These are phyloP conservation scores for Xylota sylvarum DNA, from an alignment of 2,888 invertebrate genomes.

Conservation along the genomic window DNA sequence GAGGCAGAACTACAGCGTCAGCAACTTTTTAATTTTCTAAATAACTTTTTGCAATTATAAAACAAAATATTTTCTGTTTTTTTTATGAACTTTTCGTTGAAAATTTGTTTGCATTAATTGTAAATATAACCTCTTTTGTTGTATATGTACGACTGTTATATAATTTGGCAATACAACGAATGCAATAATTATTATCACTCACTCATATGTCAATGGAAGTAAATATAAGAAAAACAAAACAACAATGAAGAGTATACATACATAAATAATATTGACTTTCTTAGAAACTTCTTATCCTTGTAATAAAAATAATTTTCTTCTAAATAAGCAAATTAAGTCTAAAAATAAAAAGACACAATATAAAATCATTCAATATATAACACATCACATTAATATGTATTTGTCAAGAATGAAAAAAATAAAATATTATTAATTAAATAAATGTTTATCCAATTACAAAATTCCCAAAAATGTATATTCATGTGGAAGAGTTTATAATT, in stretches of 20 bases:
- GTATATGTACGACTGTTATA: constrained; percentile 22
- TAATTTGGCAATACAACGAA: constrained; percentile 76
- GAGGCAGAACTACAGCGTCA: neutral
- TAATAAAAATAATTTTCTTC: neutral
- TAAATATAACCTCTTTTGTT: constrained; percentile 31
- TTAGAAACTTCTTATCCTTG: constrained; percentile 18
- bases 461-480: constrained; percentile 12
- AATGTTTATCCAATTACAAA: constrained; percentile 49
- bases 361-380: neutral
- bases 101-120: constrained; percentile 19
- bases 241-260: constrained; percentile 40
- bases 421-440: constrained; percentile 47
- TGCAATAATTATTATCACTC: constrained; percentile 77
- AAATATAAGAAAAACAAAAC: constrained; percentile 38
- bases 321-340: constrained; percentile 7
- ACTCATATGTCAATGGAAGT: constrained; percentile 63
- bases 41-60: constrained; percentile 4
- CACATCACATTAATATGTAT: constrained; percentile 25
- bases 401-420: constrained; percentile 54
- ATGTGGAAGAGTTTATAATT: neutral
- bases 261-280: neutral
- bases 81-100: neutral
- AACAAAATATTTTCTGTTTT: neutral
- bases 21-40: constrained; percentile 30
- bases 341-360: neutral